phyloP scores from a whole-genome alignment of 30 jellyfish, hydroid and myxozoan species.

The Aurelia aurita region DNA sequence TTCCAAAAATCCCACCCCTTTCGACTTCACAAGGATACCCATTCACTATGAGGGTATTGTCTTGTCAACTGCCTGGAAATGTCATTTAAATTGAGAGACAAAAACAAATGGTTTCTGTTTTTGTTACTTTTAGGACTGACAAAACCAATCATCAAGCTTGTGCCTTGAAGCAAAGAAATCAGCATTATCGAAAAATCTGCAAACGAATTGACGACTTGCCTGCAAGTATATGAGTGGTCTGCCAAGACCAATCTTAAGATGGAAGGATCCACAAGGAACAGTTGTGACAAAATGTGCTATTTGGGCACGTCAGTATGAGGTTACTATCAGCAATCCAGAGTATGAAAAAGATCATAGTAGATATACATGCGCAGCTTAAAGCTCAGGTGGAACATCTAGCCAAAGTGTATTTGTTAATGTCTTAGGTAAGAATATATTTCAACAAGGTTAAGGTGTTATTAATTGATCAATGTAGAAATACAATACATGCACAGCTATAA shows the following conservation, averaged over 20 bases:
- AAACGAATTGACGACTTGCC: conserved; percentile 11
- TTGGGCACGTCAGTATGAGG: conserved; percentile 9
- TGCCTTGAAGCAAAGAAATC: not conserved
- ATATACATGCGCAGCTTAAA: conserved; percentile 50
- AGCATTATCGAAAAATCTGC: too few species aligned
- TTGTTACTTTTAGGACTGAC: conserved; percentile 7
- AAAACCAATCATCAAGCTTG: conserved; percentile 19
- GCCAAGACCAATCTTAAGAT: conserved; percentile 49
- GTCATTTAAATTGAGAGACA: too few species aligned
- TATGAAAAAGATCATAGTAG: conserved; percentile 43
- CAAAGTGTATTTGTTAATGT: conserved; percentile 2
- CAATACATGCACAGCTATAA: too few species aligned
- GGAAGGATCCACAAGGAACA: conserved; percentile 52
- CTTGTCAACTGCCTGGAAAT: too few species aligned
- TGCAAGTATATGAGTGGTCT: conserved; percentile 41
- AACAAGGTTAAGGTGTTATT: too few species aligned
- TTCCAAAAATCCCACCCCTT: too few species aligned
- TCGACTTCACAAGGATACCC: too few species aligned
- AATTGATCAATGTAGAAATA: too few species aligned
- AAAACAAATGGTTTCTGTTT: too few species aligned
- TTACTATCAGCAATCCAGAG: not conserved
- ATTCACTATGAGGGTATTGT: too few species aligned
- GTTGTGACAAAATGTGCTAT: conserved; percentile 8
- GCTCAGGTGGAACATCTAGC: conserved; percentile 17
- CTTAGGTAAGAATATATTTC: not conserved